Evolutionary conservation across 1,140 invertebrate genomes (phyloP).

Genomic region (Neuroterus valhalla): DNA sequence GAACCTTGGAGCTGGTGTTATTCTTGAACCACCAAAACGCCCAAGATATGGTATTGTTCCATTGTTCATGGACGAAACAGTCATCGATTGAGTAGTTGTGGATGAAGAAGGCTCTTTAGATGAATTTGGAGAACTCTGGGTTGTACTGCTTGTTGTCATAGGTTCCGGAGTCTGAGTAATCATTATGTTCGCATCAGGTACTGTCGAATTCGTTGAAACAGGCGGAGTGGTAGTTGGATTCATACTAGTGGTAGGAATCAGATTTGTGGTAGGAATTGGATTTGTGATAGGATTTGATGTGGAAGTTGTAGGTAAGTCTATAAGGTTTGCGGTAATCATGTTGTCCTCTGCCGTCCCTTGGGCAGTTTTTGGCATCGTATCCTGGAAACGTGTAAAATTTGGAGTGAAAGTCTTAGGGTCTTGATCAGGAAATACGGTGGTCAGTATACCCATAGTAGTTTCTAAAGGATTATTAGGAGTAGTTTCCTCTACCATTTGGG

Average conservation of each 20-base stretch:
- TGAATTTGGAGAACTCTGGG: no score
- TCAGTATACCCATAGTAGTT: slow-evolving; percentile 39
- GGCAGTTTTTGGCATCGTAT: slow-evolving; percentile 68
- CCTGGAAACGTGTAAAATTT: slow-evolving; percentile 73
- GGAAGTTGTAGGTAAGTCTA: not conserved
- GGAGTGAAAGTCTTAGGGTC: slow-evolving; percentile 55
- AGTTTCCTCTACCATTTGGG: slow-evolving; percentile 36
- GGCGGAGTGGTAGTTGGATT: slow-evolving; percentile 43
- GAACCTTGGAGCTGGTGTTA: slow-evolving; percentile 67
- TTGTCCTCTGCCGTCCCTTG: slow-evolving; percentile 71
- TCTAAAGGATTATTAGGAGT: slow-evolving; percentile 33
- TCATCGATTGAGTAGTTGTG: slow-evolving; percentile 47
- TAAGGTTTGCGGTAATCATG: slow-evolving; percentile 21
- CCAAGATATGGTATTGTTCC: slow-evolving; percentile 59
- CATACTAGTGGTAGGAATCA: slow-evolving; percentile 32
- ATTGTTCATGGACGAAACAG: slow-evolving; percentile 67
- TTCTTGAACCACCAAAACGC: slow-evolving; percentile 64
- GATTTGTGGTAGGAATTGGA: slow-evolving; percentile 54
- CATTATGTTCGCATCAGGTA: no score
- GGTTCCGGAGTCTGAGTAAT: no score
- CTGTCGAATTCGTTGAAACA: slow-evolving; percentile 31
- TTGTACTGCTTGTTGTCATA: no score
- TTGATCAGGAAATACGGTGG: slow-evolving; percentile 41
- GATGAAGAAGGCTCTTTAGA: slow-evolving; percentile 5
- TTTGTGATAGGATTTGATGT: slow-evolving; percentile 45